These are phyloP conservation scores for Monochamus saltuarius DNA, from an alignment of 1,140 invertebrate genomes.

Conservation along the genomic window DNA sequence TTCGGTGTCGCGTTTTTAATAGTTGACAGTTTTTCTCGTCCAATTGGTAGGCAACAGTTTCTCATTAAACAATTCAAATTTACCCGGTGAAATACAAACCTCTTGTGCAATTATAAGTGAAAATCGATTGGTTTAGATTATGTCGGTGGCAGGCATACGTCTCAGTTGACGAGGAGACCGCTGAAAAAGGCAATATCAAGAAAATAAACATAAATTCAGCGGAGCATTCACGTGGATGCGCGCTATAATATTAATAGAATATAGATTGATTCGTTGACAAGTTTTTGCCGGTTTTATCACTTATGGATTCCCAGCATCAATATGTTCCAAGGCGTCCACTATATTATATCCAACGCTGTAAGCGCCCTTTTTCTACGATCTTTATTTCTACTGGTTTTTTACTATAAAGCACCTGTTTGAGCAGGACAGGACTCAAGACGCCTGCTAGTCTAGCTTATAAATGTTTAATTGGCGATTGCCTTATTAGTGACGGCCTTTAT, in stretches of 20 bases:
- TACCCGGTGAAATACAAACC: too few relatives aligned
- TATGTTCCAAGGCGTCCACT: constrained; percentile 24
- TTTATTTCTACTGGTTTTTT: constrained; percentile 17
- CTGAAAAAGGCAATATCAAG: constrained; percentile 30
- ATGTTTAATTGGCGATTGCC: too few relatives aligned
- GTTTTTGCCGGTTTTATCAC: constrained; percentile 31
- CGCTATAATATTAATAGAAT: constrained; percentile 35
- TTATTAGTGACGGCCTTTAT: too few relatives aligned
- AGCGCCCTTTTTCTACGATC: constrained; percentile 8
- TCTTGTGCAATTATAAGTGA: too few relatives aligned
- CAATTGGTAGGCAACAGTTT: too few relatives aligned
- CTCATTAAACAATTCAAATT: too few relatives aligned
- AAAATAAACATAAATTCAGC: constrained; percentile 23
- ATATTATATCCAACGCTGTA: constrained; percentile 9
- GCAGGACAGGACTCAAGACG: constrained; percentile 5
- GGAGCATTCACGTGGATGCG: constrained; percentile 3
- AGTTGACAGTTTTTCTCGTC: too few relatives aligned
- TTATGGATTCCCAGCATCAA: constrained; percentile 17
- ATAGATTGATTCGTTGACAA: constrained; percentile 37
- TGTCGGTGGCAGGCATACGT: too few relatives aligned
- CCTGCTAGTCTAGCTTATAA: too few relatives aligned
- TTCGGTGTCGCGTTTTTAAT: too few relatives aligned
- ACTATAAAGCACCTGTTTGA: neutral
- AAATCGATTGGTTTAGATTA: too few relatives aligned
- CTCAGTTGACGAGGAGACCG: constrained; percentile 1